Evolutionary conservation across 2,888 invertebrate species (phyloP), one percentile per base, ranked within the genome.

Genomic region (Linyphia triangularis): DNA sequence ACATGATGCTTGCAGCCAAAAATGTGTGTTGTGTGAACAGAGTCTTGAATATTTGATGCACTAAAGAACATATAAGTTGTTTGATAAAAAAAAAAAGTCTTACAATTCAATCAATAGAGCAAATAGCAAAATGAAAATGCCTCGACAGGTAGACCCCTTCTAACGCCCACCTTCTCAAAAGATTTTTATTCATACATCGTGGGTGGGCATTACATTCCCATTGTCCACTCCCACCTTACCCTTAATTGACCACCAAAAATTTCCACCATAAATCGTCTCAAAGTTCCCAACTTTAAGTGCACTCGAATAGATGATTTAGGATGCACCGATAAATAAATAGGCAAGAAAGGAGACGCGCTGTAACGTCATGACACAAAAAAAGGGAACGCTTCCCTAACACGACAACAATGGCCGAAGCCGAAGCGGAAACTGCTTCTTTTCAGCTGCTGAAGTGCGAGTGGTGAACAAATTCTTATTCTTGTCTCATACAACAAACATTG

Each of bases 401-500:
- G 63, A 26, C 43, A 22, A 73, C 51, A 83, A 63, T 63, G 63
- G 10, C 10, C 43, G 57, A 37, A 79, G 63, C 37, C 43, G 73
- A 40, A 63, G 75, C 84, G 84, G 75, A 84, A 84, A 75, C 57
- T 26, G 57, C 57, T 43, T 51, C 83, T 83, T 63, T 83, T 83
- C 83, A 59, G 28, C 5, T 51, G 51, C 51, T 51, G 16, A 16
- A 51, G 28, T 72, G 51, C 19, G 33, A 84, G 84, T 84, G 84
- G 75, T 73, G 30, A 63, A 84, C 84, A 84, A 84, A 84, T 84
- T 83, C 73, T 61, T 81, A 40, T 82, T 84, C 84, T 84, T 75
- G 84, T 84, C 83, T 73, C 73, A 72, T 65, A 59, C 72, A 40
- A 72, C 63, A 83, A 72, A 72, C 73, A 83, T 63, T 77, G 51